Base-by-base conservation (phyloP, 2,888 invertebrate species). In the Dorcus hopei region DNA sequence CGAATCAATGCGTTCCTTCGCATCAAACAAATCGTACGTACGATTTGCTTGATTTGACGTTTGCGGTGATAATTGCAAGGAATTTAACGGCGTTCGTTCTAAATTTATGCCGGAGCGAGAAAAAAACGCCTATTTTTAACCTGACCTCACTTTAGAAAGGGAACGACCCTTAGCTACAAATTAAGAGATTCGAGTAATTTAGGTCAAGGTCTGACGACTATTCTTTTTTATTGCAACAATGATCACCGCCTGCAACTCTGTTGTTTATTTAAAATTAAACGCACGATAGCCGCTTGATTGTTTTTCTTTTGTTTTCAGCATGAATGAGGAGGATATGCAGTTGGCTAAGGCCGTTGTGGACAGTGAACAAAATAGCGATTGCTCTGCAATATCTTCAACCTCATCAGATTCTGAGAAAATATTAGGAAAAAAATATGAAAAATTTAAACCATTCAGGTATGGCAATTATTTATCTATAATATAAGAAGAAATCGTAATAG, bases 291-390 rank as follows among this genome's bases (percentile, higher is more conserved):
- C 14, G 42, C 14, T 42, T 42, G 41, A 11, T 41, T 41, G 41
- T n/a, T 41, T 41, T n/a, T 41, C 11, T 41, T 41, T n/a, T 9
- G 41, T 41, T 41, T n/a, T 38, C 11, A 49, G 55, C 41, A 87
- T 91, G 88, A 87, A 89, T 78, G 90, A 90, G 77, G 84, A 85
- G 73, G 88, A 89, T 75, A 74, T 92, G 61, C 84, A 86, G 65
- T 79, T 91, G 26, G 91, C 91, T 3, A 85, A 87, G 58, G 88
- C 89, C 9, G 79, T 91, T 70, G 87, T 87, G 9, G 84, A 84
- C 0, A 84, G 85, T 72, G 80, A 80, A 59, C 72, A 78, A 53
- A 71, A 75, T 23, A 80, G 84, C 26, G 77, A 80, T 62, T 68
- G 50, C 62, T 68, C 38, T 67, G 67, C 54, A 83, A 84, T 2